These are phyloP conservation scores for Podotricha telesiphe DNA, from an alignment of 2,888 invertebrate species.

Conservation along the genomic window DNA sequence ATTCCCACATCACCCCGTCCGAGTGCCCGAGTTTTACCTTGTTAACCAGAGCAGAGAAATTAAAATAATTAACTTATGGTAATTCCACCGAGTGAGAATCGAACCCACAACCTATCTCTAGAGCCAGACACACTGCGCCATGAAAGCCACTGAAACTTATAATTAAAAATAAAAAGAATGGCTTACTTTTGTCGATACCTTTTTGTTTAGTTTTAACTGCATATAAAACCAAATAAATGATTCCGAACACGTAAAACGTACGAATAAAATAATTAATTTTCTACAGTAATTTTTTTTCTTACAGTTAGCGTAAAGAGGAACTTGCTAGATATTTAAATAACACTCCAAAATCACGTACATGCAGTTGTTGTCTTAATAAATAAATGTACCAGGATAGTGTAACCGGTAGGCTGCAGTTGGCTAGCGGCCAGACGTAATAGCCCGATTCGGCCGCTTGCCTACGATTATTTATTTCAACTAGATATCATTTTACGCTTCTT, in stretches of 20 bases:
- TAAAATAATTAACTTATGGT: too few relatives aligned
- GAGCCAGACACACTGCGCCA: too few relatives aligned
- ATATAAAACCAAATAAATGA: not conserved
- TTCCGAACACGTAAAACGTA: not conserved
- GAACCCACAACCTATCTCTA: too few relatives aligned
- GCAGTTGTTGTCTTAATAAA: slow-evolving; percentile 42
- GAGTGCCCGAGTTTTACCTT: too few relatives aligned
- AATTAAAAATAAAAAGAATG: too few relatives aligned
- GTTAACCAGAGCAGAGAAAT: too few relatives aligned
- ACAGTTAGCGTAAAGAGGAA: not conserved
- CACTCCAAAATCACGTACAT: slow-evolving; percentile 19
- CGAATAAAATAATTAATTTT: not conserved
- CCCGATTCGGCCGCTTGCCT: slow-evolving; percentile 59
- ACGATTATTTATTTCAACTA: slow-evolving; percentile 75
- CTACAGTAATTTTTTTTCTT: not conserved
- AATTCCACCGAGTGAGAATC: too few relatives aligned
- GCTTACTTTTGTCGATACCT: too few relatives aligned
- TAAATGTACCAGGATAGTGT: slow-evolving; percentile 43
- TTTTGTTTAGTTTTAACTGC: too few relatives aligned
- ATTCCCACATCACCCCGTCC: too few relatives aligned
- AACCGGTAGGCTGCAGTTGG: slow-evolving; percentile 57
- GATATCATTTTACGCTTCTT: slow-evolving; percentile 70
- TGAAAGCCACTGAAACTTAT: too few relatives aligned
- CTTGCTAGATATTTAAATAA: slow-evolving; percentile 8
- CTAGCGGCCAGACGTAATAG: slow-evolving; percentile 67